Evolutionary conservation across 2,888 invertebrate species (phyloP), one percentile per base, ranked within the genome.

Genomic region (Mesodorylaimus sp.): DNA sequence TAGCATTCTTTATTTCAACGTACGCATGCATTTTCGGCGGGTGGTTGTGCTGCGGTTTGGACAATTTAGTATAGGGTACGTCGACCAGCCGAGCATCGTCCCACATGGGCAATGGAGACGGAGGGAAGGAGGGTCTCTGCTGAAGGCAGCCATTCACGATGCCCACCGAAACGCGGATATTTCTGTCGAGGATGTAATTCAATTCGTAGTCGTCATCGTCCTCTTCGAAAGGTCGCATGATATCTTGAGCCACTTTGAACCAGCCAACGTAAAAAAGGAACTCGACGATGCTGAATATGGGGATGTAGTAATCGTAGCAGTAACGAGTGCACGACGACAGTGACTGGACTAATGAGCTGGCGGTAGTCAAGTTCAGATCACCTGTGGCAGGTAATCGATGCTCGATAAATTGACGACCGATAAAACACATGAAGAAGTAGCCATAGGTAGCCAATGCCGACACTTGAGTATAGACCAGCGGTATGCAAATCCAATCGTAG

Each of bases 401-500:
- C 19, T 43, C 27, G 7, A 49, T 10, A 27, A 27, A 49, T 52
- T 68, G 68, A 3, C 67, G 59, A 10, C 67, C 67, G 23, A 69
- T 57, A 28, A 69, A 57, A 50, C 64, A 65, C 37, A 67, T 62
- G 13, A 61, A 62, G 55, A 68, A 69, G 53, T 62, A 68, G n/a
- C 63, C 64, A 52, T 68, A 65, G 10, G 66, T 66, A 19, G 68
- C 63, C 43, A 68, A 55, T 0, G 69, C 68, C 3, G 66, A 66
- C 7, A 68, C 68, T 64, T 67, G 67, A 3, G 66, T 66, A 51
- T 67, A 67, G 19, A 66, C 64, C 3, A 67, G 53, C 7, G 67
- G 67, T 5, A 66, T 60, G 7, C 63, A 65, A 28, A 69, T 63
- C 67, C 67, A 68, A 53, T 69, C 68, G 53, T 61, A 68, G 2